Evolutionary conservation across 2,113 vertebrate genomes (phyloP).

Genomic region (Perca schrenkii): DNA sequence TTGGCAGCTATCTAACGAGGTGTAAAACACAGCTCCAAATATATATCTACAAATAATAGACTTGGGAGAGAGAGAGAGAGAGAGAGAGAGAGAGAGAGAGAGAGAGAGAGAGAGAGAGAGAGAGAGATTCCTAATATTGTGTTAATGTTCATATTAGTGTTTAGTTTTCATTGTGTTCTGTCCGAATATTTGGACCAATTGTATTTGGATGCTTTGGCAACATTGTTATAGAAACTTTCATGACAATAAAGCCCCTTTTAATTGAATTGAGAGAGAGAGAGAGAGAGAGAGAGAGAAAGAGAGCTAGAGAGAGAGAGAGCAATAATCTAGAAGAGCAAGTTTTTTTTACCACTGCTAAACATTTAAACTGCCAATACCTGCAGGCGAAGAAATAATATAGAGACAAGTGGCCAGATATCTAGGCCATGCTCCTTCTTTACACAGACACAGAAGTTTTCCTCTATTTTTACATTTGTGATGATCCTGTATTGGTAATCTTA

Average conservation of each 20-base stretch:
- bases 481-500: background rate
- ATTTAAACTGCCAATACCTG: constrained; percentile 4
- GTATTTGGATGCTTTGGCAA: too few species aligned
- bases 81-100: too few species aligned
- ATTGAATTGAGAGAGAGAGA: too few species aligned
- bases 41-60: background rate
- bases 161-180: too few species aligned
- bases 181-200: too few species aligned
- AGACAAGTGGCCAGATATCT: background rate
- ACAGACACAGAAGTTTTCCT: background rate
- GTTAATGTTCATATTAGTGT: too few species aligned
- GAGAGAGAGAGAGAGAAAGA: too few species aligned
- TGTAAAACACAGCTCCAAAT: background rate
- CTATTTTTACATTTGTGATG: background rate
- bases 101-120: too few species aligned
- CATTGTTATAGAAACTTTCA: too few species aligned
- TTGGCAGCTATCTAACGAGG: background rate
- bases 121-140: too few species aligned
- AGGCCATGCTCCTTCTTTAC: background rate
- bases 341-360: constrained; percentile 1
- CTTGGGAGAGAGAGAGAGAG: background rate
- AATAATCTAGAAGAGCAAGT: constrained; percentile 44
- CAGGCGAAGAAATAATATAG: background rate
- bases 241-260: too few species aligned
- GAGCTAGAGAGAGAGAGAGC: too few species aligned